Base-by-base conservation (phyloP, 2,113 vertebrate species). In the Pygoscelis adeliae region DNA sequence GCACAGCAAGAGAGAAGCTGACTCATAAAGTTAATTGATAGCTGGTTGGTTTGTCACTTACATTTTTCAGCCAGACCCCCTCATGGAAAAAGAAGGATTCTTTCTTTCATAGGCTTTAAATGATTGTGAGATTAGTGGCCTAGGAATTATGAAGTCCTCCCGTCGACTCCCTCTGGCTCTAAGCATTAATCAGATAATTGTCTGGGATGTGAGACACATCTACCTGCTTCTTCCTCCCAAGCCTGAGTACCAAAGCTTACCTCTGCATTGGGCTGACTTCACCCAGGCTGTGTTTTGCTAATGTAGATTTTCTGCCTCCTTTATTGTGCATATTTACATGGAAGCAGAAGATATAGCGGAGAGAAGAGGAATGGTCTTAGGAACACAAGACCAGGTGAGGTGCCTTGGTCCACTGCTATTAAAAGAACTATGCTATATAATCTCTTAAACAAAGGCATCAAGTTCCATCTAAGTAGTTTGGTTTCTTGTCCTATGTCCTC, bases 131-230 rank as follows among this genome's bases (percentile, higher is more conserved):
- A 96, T 96, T 34, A 84, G 95, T 82, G 85, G 63, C 44, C 34
- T 17, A 71, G 79, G 77, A 93, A 92, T 94, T 82, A 92, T 63
- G 81, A 73, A 93, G 73, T 95, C 74, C 79, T 95, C 89, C 76
- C 84, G 86, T 89, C 69, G 83, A 56, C 36, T 95, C 26, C 76
- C 80, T 83, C 69, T 76, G 76, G 74, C 79, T 90, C 53, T 61
- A 44, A 53, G 46, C 87, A 94, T 93, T 63, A 84, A 92, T 94
- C 93, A 90, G 83, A 36, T 32, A 85, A 61, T 88, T 88, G 70
- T 50, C 87, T 94, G 91, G 89, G 93, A 27, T 61, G 83, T 50
- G 50, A 69, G 90, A 65, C 5, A 5, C 32, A 73, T 96, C 87
- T 53, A 91, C 56, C 79, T 84, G 87, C 23, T 63, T 74, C 93